Evolutionary conservation across 2,888 invertebrate species (phyloP).

Genomic region (Gandaritis pyraliata): DNA sequence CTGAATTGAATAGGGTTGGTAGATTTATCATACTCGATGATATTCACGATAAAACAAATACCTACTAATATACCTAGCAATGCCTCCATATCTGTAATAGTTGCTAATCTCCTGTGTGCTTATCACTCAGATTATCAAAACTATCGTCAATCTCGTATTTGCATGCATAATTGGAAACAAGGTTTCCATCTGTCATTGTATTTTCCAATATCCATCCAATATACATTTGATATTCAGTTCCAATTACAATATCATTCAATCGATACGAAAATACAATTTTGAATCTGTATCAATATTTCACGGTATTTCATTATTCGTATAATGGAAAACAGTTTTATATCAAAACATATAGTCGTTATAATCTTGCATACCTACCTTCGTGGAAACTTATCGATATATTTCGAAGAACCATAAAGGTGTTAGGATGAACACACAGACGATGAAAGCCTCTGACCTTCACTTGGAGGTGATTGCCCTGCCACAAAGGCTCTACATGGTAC

Average conservation of each 20-base stretch:
- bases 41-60: not conserved
- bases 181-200: not conserved
- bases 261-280: not conserved
- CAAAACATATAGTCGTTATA: not conserved
- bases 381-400: constrained; percentile 32
- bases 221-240: not conserved
- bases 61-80: not conserved
- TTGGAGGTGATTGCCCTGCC: constrained; percentile 61
- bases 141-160: not conserved
- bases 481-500: constrained; percentile 54
- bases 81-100: not conserved
- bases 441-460: constrained; percentile 55
- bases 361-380: not conserved
- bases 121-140: too few relatives aligned
- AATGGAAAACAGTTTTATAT: not conserved
- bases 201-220: constrained; percentile 6
- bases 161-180: constrained; percentile 1
- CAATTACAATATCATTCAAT: constrained; percentile 7
- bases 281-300: not conserved
- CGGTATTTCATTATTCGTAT: not conserved
- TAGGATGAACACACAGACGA: constrained; percentile 47
- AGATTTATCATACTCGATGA: too few relatives aligned
- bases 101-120: too few relatives aligned
- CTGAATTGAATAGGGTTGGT: too few relatives aligned
- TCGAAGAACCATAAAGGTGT: constrained; percentile 43